Evolutionary conservation across 2,888 invertebrate species (phyloP), one percentile per base, ranked within the genome.

Genomic region (Brachypalpus laphriformis): DNA sequence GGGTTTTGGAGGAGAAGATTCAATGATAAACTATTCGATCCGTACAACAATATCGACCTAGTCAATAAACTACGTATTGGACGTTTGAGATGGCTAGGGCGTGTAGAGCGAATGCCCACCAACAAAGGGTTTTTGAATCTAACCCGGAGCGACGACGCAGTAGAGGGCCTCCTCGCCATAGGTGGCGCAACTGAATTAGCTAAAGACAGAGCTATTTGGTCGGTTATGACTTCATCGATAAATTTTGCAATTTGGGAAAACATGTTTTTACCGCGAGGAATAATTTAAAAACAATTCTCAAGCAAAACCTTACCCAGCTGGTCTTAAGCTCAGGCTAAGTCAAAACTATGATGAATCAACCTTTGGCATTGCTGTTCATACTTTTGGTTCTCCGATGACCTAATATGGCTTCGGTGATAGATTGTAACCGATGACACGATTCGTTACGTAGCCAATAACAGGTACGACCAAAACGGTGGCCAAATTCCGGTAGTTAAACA

Each of bases 341-440:
- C 92, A 92, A 87, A 92, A 92, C 88, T 91, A 92, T 87, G 92
- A 91, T 70, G 91, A 89, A 75, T 90, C 89, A 82, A 89, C 87
- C 88, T 91, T 91, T 34, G 89, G 88, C 85, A 90, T 76, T 2
- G 8, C 66, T 40, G 89, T 90, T 18, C 86, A 83, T 16, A 90
- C 83, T 75, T 90, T 89, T 31, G 92, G 91, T 87, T 92, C 92
- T 77, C 76, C 88, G 74, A 92, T 89, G 80, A 89, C 87, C 18
- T 76, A 75, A 88, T 92, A 92, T 25, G 92, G 91, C 40, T 89
- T 89, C 11, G 92, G 92, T 37, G 92, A 92, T 63, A 92, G 87
- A 80, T 92, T 92, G 86, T 91, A 92, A 51, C 89, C 87, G 45
- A 49, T 49, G 20, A 88, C 82, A 42, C 14, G 42, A 25, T 51